Evolutionary conservation across 2,888 invertebrate species (phyloP).

Genomic region (Pristionchus maxplancki): DNA sequence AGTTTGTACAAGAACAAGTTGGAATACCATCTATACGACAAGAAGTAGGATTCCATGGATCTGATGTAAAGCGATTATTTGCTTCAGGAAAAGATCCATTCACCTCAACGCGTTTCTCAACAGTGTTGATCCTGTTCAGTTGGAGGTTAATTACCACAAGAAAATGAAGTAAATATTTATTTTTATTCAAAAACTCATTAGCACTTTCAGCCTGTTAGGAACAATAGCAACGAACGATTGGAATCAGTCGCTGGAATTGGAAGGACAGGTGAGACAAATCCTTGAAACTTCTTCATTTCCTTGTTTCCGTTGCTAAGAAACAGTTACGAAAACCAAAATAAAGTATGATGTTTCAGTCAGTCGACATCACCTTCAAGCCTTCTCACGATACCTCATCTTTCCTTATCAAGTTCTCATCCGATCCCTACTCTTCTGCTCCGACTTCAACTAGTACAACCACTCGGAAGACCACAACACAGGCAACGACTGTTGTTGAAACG

Average conservation of each 20-base stretch:
- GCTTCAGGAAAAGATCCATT: neutral
- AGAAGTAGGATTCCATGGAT: neutral
- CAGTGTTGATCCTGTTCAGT: neutral
- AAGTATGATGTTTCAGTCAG: neutral
- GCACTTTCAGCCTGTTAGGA: neutral
- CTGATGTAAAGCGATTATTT: neutral
- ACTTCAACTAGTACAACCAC: neutral
- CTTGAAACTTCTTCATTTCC: neutral
- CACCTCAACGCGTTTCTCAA: neutral
- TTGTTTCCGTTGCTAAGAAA: no score
- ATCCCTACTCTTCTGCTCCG: neutral
- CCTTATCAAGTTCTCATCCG: neutral
- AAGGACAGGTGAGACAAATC: neutral
- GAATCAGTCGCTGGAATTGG: neutral
- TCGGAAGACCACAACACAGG: neutral
- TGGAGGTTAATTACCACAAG: neutral
- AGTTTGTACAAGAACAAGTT: neutral
- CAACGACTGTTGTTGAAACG: neutral
- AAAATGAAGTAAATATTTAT: neutral
- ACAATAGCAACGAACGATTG: neutral
- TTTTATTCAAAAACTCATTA: neutral
- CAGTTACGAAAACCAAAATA: no score
- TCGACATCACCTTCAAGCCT: neutral
- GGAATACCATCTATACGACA: neutral
- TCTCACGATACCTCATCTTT: neutral